phyloP scores from a whole-genome alignment of 1,140 invertebrate genomes.

The Gryllus bimaculatus region DNA sequence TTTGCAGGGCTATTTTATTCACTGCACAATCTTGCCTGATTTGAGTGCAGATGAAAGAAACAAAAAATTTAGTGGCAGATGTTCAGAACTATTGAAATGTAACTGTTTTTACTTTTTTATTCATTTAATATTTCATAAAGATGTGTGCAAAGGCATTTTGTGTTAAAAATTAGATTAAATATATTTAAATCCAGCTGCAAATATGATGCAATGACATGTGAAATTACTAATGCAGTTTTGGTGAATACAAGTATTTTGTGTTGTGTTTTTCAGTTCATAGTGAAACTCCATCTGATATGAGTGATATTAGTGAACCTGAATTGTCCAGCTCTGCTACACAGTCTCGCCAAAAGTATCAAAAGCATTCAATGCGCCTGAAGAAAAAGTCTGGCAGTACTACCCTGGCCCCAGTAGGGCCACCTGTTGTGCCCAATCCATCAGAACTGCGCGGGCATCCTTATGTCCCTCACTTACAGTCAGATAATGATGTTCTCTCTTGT shows the following conservation, averaged over 20 bases:
- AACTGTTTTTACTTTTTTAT: too few species aligned
- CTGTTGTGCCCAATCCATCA: constrained; percentile 28
- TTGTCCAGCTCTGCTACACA: constrained; percentile 26
- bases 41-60: too few species aligned
- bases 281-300: constrained; percentile 42
- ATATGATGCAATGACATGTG: too few species aligned
- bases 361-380: constrained; percentile 34
- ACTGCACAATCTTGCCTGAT: too few species aligned
- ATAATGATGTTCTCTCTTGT: constrained; percentile 16
- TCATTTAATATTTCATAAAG: too few species aligned
- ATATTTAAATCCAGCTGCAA: too few species aligned
- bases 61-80: too few species aligned
- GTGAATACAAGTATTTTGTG: neutral
- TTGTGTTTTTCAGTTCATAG: constrained; percentile 24
- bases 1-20: too few species aligned
- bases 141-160: too few species aligned
- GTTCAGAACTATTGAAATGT: too few species aligned
- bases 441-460: constrained; percentile 28
- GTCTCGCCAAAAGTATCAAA: constrained; percentile 28
- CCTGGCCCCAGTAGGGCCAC: constrained; percentile 23
- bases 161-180: too few species aligned
- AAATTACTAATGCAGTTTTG: too few species aligned
- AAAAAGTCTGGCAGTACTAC: constrained; percentile 23
- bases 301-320: constrained; percentile 41
- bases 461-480: constrained; percentile 32